Conservation (phyloP, 2,888 invertebrate genomes). For the Plutella xylostella region DNA sequence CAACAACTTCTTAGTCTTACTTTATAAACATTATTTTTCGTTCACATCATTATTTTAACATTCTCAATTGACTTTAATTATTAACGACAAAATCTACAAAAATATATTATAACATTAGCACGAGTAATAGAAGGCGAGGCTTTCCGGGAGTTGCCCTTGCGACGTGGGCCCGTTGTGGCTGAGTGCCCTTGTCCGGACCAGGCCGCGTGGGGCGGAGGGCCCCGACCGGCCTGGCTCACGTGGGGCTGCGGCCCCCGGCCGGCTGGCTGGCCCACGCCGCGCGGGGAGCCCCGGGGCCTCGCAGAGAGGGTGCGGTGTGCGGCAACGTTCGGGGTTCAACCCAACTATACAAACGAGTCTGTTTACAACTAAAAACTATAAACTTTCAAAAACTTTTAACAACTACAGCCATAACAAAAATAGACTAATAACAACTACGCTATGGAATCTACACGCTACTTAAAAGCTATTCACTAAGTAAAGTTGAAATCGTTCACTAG, state of each 20-base stretch:
- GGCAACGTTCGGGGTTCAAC: constrained; percentile 37
- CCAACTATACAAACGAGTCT: constrained; percentile 41
- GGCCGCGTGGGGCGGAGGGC: neutral
- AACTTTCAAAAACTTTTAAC: constrained; percentile 66
- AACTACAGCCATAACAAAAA: constrained; percentile 70
- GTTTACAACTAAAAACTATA: constrained; percentile 59
- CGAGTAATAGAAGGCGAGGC: constrained; percentile 48
- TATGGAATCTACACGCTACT: constrained; percentile 63
- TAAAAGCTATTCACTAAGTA: constrained; percentile 58
- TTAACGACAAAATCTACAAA: constrained; percentile 69
- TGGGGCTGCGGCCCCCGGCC: constrained; percentile 11
- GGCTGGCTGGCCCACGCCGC: constrained; percentile 16
- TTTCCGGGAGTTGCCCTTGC: constrained; percentile 22
- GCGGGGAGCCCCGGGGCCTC: constrained; percentile 7
- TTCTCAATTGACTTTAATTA: constrained; percentile 69
- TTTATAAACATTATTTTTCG: constrained; percentile 62
- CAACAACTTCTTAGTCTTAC: constrained; percentile 68
- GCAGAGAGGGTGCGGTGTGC: constrained; percentile 9
- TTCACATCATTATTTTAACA: constrained; percentile 66
- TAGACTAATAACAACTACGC: constrained; percentile 64
- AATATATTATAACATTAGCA: constrained; percentile 66
- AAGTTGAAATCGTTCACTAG: constrained; percentile 60
- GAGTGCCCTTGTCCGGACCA: constrained; percentile 9
- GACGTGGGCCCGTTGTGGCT: constrained; percentile 19
- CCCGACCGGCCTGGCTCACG: constrained; percentile 10